Evolutionary conservation across 2,113 vertebrate genomes (phyloP).

Genomic region (Varanus komodoensis): DNA sequence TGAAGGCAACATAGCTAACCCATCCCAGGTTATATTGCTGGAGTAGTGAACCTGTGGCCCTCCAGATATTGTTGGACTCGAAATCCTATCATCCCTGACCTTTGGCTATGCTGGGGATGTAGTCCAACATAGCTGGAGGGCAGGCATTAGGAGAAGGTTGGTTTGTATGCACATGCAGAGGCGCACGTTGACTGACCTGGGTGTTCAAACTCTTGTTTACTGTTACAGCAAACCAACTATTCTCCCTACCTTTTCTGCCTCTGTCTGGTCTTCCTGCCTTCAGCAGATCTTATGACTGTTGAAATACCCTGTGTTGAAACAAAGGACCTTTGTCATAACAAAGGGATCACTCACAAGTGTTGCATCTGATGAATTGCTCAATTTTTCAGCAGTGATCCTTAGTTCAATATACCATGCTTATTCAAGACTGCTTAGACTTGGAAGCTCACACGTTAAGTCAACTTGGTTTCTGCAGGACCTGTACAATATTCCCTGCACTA

Average conservation of each 20-base stretch:
- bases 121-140: neutral
- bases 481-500: neutral
- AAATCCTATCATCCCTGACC: neutral
- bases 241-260: neutral
- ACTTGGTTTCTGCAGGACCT: neutral
- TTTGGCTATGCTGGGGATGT: neutral
- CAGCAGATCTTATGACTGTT: neutral
- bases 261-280: neutral
- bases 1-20: no score
- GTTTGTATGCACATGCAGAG: neutral
- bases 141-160: neutral
- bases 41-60: neutral
- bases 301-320: neutral
- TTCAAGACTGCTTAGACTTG: neutral
- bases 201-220: neutral
- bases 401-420: neutral
- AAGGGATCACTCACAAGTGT: neutral
- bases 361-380: conserved; percentile 8
- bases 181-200: neutral
- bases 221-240: neutral
- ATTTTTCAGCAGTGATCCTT: neutral
- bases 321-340: conserved; percentile 10
- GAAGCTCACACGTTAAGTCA: neutral
- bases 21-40: no score
- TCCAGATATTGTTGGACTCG: neutral